Evolutionary conservation across 2,888 invertebrate genomes (phyloP).

Genomic region (Lepidochitona cinerea): DNA sequence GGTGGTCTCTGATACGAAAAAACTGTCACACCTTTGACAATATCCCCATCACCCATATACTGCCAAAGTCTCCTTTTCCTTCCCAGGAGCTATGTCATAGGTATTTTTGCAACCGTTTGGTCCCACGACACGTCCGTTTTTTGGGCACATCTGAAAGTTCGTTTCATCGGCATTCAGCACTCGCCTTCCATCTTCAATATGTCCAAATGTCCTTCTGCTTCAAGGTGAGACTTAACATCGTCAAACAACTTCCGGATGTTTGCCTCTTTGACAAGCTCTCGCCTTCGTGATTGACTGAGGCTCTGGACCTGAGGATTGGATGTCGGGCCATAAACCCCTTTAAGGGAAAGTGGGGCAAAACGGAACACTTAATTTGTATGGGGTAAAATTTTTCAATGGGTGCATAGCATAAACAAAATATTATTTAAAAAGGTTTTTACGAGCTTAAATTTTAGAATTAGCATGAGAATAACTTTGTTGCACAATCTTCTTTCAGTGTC

Average conservation of each 20-base stretch:
- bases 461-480: no score
- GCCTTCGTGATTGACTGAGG: constrained; percentile 11
- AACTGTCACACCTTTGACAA: neutral
- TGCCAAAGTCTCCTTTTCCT: constrained; percentile 2
- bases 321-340: constrained; percentile 9
- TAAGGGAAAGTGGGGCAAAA: no score
- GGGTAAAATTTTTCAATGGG: no score
- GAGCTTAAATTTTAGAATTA: no score
- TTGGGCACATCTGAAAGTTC: constrained; percentile 14
- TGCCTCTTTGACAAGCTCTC: constrained; percentile 12
- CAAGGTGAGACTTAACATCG: constrained; percentile 3
- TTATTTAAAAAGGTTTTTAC: no score
- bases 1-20: neutral
- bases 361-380: no score
- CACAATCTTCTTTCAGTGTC: no score
- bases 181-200: constrained; percentile 10
- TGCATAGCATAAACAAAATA: no score
- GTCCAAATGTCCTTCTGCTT: constrained; percentile 12
- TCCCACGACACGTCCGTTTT: neutral
- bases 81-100: neutral
- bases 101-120: constrained; percentile 7
- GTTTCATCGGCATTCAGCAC: constrained; percentile 20
- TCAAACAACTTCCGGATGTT: constrained; percentile 19
- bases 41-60: neutral
- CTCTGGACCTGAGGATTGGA: neutral